phyloP scores from a whole-genome alignment of 2,888 invertebrate genomes.

The Nymphalis urticae region DNA sequence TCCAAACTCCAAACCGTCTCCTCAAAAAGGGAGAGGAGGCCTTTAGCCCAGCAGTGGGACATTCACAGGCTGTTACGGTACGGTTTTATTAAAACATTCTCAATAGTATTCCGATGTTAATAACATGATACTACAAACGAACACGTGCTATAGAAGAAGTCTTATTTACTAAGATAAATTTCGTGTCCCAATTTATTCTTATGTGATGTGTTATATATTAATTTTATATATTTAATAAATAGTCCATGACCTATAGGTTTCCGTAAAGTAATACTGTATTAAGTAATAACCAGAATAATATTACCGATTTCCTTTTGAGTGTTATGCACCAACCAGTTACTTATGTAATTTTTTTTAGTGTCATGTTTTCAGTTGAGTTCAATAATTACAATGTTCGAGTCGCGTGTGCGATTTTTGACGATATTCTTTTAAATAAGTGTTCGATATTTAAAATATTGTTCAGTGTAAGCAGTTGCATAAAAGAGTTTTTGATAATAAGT shows the following conservation, averaged over 20 bases:
- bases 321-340: constrained; percentile 26
- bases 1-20: too few species aligned
- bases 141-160: too few species aligned
- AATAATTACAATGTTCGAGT: constrained; percentile 19
- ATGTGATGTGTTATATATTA: not conserved
- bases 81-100: too few species aligned
- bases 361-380: constrained; percentile 25
- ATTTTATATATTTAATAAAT: not conserved
- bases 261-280: constrained; percentile 34
- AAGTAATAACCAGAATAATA: constrained; percentile 22
- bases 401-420: constrained; percentile 9
- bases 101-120: too few species aligned
- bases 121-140: too few species aligned
- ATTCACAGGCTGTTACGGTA: too few species aligned
- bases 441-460: not conserved
- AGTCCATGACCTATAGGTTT: constrained; percentile 12
- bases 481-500: too few species aligned
- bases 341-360: constrained; percentile 27
- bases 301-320: constrained; percentile 23
- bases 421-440: not conserved
- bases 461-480: too few species aligned
- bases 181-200: too few species aligned
- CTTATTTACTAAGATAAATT: too few species aligned
- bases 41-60: too few species aligned
- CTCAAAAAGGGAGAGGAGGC: too few species aligned